Conservation (phyloP, 2,113 vertebrate genomes). For the Dolichallabes microphthalmus region DNA sequence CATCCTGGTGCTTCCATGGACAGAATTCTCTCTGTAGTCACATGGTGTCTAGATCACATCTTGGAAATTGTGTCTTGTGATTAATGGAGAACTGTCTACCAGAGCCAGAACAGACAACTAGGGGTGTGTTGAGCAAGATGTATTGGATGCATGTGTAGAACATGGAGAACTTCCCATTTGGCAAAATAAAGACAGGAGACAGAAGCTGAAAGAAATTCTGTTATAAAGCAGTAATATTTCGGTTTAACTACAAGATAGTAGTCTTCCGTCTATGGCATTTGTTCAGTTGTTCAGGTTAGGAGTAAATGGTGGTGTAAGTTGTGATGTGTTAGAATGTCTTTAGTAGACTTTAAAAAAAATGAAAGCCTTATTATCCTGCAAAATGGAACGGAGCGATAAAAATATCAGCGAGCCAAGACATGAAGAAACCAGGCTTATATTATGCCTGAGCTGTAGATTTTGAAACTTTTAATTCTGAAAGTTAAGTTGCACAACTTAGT, state of each 20-base stretch:
- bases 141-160: background rate
- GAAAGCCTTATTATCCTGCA: background rate
- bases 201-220: background rate
- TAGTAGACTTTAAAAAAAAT: background rate
- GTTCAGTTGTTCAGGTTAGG: background rate
- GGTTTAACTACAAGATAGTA: background rate
- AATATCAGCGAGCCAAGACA: too few relatives aligned
- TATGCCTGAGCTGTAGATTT: too few relatives aligned
- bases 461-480: too few relatives aligned
- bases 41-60: background rate
- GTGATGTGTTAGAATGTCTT: background rate
- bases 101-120: background rate
- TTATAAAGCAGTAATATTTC: background rate
- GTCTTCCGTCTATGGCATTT: background rate
- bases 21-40: background rate
- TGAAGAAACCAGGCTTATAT: too few relatives aligned
- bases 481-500: too few relatives aligned
- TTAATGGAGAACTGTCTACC: background rate
- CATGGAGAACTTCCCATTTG: background rate
- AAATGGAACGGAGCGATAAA: too few relatives aligned
- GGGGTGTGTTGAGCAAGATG: background rate
- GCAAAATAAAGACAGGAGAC: background rate
- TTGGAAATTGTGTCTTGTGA: conserved; percentile 5
- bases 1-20: conserved; percentile 24
- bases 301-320: background rate